Conservation (phyloP, 1,140 invertebrate species). For the Zaprionus camerounensis region DNA sequence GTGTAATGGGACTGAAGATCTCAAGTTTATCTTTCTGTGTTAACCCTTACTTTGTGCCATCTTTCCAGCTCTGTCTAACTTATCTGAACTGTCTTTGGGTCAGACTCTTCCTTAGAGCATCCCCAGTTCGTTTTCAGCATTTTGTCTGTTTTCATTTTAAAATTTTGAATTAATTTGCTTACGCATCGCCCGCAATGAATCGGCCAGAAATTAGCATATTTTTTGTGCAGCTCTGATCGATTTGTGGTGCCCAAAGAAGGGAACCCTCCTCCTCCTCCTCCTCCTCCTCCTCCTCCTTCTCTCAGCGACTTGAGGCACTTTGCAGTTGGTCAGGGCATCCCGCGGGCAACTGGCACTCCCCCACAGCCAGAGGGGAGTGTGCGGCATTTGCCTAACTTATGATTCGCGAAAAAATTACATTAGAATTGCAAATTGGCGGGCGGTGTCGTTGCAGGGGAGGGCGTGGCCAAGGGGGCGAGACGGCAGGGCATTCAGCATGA, state of each 20-base stretch:
- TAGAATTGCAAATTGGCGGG: slow-evolving; percentile 78
- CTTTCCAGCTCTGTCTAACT: not conserved
- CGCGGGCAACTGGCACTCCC: not conserved
- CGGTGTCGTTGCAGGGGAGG: slow-evolving; percentile 18
- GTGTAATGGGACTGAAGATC: not conserved
- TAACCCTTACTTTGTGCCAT: not conserved
- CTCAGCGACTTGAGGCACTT: slow-evolving; percentile 30
- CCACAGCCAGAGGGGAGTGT: slow-evolving; percentile 6
- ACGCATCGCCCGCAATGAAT: slow-evolving; percentile 69
- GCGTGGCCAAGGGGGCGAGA: not conserved
- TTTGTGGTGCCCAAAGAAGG: slow-evolving; percentile 56
- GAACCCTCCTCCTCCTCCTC: not conserved
- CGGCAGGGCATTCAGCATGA: slow-evolving; percentile 59
- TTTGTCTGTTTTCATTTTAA: slow-evolving; percentile 5
- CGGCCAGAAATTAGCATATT: slow-evolving; percentile 76
- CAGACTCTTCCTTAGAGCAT: slow-evolving; percentile 40
- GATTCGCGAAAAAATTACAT: slow-evolving; percentile 82
- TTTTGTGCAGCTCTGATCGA: slow-evolving; percentile 67
- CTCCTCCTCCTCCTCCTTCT: not conserved
- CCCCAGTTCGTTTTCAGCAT: slow-evolving; percentile 31
- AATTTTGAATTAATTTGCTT: slow-evolving; percentile 72
- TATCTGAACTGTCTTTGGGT: not conserved
- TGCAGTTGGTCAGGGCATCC: slow-evolving; percentile 67
- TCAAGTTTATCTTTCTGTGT: not conserved
- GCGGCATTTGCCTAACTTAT: slow-evolving; percentile 67